phyloP scores from a whole-genome alignment of 2,888 invertebrate species.

The Automeris io region DNA sequence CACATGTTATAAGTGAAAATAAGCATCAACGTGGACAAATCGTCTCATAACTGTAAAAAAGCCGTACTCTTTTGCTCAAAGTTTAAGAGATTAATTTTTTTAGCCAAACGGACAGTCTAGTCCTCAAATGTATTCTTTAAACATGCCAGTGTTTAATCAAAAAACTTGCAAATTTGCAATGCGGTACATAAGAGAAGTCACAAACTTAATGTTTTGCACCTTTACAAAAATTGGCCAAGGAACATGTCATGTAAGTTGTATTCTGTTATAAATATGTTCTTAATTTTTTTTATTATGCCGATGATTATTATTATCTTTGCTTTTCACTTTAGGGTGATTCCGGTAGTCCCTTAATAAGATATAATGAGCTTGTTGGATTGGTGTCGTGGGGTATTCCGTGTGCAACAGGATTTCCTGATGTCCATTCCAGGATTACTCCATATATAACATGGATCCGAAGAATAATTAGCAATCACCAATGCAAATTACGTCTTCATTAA shows the following conservation, averaged over 20 bases:
- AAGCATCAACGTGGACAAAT: too few relatives aligned
- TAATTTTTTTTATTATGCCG: too few relatives aligned
- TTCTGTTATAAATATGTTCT: too few relatives aligned
- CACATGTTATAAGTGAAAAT: too few relatives aligned
- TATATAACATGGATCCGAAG: conserved; percentile 49
- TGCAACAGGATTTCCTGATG: conserved; percentile 65
- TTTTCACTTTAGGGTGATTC: conserved; percentile 73
- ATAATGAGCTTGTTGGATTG: conserved; percentile 47
- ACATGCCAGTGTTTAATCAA: conserved; percentile 54
- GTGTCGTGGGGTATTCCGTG: conserved; percentile 72
- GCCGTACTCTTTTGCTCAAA: too few relatives aligned
- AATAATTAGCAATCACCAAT: conserved; percentile 16
- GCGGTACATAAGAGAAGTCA: conserved; percentile 49
- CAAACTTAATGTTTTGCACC: conserved; percentile 60
- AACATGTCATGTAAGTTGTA: conserved; percentile 65
- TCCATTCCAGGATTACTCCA: conserved; percentile 57
- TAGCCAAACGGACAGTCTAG: conserved; percentile 50
- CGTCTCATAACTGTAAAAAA: too few relatives aligned
- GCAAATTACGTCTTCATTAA: conserved; percentile 8
- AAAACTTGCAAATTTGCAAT: conserved; percentile 54
- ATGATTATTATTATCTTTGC: too few relatives aligned
- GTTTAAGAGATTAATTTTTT: conserved; percentile 12
- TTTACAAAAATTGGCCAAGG: conserved; percentile 58
- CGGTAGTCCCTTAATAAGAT: conserved; percentile 55
- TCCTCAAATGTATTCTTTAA: conserved; percentile 39